A percentile compares a stretch with the other conserved stretches of the same genome.
phyloP scores from a whole-genome alignment of 2,888 invertebrate species.

The Pterostichus niger region DNA sequence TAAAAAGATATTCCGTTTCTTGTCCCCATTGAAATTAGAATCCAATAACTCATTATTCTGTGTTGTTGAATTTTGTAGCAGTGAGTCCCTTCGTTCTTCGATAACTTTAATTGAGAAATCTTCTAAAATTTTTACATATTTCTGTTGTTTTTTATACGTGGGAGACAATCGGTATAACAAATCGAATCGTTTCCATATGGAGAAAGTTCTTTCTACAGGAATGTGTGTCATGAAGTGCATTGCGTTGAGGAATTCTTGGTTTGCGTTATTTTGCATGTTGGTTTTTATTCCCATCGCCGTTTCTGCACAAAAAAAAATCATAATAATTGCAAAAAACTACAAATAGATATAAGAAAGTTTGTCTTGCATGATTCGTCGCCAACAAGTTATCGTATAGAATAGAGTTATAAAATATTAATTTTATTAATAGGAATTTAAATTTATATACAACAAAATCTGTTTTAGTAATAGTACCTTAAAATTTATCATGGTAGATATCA shows the following conservation, averaged over 20 bases:
- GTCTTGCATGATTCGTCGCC: no score
- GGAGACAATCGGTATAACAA: slow-evolving; percentile 21
- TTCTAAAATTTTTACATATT: slow-evolving; percentile 23
- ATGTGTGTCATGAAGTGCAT: slow-evolving; percentile 71
- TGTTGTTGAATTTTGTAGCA: not conserved
- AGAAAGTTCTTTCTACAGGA: not conserved
- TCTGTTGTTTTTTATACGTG: slow-evolving; percentile 24
- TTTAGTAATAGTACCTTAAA: no score
- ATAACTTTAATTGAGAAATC: slow-evolving; percentile 32
- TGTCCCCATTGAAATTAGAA: not conserved
- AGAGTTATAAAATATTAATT: no score
- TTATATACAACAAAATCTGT: no score
- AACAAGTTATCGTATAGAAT: no score
- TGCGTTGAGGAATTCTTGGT: slow-evolving; percentile 77
- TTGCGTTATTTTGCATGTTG: slow-evolving; percentile 74
- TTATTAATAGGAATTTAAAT: no score
- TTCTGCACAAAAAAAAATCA: slow-evolving; percentile 73
- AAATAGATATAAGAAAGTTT: no score
- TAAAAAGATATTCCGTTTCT: not conserved
- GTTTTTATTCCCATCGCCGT: slow-evolving; percentile 81
- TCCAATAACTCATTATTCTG: not conserved
- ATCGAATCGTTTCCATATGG: slow-evolving; percentile 43
- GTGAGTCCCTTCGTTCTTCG: slow-evolving; percentile 20
- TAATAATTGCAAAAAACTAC: no score
- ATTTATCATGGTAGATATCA: no score